Evolutionary conservation across 2,888 invertebrate genomes (phyloP), one percentile per base, ranked within the genome.

Genomic region (Morpho helenor): DNA sequence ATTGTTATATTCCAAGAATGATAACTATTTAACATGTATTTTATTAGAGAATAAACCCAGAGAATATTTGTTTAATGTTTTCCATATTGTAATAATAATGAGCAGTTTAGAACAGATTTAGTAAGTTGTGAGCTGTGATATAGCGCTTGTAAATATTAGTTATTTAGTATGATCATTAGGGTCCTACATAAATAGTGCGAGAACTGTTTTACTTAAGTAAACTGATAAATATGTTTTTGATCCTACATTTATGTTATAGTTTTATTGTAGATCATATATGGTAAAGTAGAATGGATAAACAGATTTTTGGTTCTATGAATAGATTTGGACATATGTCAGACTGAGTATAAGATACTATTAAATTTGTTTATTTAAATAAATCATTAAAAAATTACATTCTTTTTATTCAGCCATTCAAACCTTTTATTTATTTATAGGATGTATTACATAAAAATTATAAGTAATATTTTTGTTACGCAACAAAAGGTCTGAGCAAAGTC

Each of bases 91-190:
- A 23, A 54, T 48, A 23, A 42, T 50, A 57, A 52, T 55, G 54
- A 55, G 57, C 59, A 57, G 53, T 59, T 55, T 47, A 54, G 58
- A 56, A 61, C 56, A 61, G 53, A 22, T 76, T 76, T 80, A 78
- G 74, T 80, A 79, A 80, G 77, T 81, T 75, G 69, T 82, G 80
- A 84, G 87, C 87, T 87, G 89, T 89, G 88, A 88, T 89, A 88
- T 86, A 87, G 83, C 76, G 84, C 81, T 82, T 87, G 84, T 87
- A 84, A 82, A 70, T 68, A 69, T 69, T 69, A 68, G 63, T 69
- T 57, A 54, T 61, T 64, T 53, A 49, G 64, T 60, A 49, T 45
- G 52, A 56, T 49, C 45, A 39, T 44, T 31, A 49, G 51, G 54
- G 57, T 53, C 50, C 54, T 57, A 49, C 42, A 16, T 56, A 50